These are phyloP conservation scores for Lordiphosa clarofinis DNA, from an alignment of 1,140 invertebrate species.

Conservation along the genomic window DNA sequence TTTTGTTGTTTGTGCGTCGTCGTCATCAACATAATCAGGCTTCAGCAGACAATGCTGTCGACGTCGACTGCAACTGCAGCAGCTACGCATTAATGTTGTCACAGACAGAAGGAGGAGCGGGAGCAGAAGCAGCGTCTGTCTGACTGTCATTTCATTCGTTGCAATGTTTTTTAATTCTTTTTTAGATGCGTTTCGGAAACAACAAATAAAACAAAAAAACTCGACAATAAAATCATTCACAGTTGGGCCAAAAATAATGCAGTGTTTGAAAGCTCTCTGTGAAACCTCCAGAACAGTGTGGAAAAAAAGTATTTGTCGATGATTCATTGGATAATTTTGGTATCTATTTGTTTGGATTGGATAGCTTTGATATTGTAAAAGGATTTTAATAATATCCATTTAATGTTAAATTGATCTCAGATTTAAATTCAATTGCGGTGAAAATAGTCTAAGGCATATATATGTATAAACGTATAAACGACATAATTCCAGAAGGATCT, in stretches of 20 bases:
- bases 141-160: conserved; percentile 39
- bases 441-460: too few species aligned
- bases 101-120: not conserved
- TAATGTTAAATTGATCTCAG: too few species aligned
- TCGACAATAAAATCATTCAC: conserved; percentile 35
- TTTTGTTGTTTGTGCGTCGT: conserved; percentile 56
- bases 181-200: conserved; percentile 47
- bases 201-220: conserved; percentile 17
- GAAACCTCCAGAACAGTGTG: too few species aligned
- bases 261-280: too few species aligned
- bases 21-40: conserved; percentile 64
- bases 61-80: conserved; percentile 7
- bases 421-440: too few species aligned
- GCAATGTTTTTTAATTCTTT: conserved; percentile 43
- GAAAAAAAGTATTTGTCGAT: too few species aligned
- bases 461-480: too few species aligned
- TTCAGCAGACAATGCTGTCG: conserved; percentile 9
- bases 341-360: too few species aligned
- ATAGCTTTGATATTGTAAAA: too few species aligned
- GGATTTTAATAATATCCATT: too few species aligned
- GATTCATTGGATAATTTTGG: too few species aligned
- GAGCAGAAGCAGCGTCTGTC: not conserved
- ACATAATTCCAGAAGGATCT: too few species aligned
- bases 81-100: conserved; percentile 21
- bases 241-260: not conserved